Conservation (phyloP, 2,113 vertebrate genomes). For the Salvator merianae region DNA sequence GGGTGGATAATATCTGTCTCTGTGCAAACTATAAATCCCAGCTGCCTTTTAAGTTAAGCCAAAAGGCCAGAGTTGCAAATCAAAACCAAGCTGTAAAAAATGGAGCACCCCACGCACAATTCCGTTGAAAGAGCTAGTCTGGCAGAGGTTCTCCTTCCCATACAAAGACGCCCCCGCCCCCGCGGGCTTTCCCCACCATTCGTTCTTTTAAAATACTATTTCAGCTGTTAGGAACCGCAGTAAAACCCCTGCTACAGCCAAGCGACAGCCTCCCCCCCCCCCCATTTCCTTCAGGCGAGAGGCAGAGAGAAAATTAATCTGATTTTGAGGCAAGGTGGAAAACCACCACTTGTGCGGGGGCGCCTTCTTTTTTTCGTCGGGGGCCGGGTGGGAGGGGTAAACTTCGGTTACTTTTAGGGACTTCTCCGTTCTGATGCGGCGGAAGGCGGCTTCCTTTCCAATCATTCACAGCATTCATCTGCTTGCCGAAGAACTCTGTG, state of each 20-base stretch:
- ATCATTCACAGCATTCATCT: not conserved
- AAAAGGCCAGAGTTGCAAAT: slow-evolving; percentile 24
- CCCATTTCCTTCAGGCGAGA: not conserved
- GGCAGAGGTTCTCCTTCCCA: not conserved
- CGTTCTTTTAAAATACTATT: not conserved
- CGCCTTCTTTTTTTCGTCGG: not conserved
- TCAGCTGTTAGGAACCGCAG: not conserved
- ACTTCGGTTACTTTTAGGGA: no score
- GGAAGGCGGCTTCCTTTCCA: not conserved
- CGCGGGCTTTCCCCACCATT: not conserved
- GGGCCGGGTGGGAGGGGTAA: no score
- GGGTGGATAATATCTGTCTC: slow-evolving; percentile 73
- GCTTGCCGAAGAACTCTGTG: not conserved
- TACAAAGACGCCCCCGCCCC: not conserved
- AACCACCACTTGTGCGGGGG: not conserved
- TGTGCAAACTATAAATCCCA: slow-evolving; percentile 67
- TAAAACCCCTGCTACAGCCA: not conserved
- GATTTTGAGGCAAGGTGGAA: no score
- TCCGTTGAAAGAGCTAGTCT: not conserved
- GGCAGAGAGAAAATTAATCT: not conserved
- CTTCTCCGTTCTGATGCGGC: not conserved
- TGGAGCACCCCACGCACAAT: not conserved
- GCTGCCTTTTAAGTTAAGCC: slow-evolving; percentile 30
- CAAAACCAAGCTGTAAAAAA: not conserved
- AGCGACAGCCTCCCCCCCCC: no score